Conservation (phyloP, 2,888 invertebrate species). For the Agelastica alni region DNA sequence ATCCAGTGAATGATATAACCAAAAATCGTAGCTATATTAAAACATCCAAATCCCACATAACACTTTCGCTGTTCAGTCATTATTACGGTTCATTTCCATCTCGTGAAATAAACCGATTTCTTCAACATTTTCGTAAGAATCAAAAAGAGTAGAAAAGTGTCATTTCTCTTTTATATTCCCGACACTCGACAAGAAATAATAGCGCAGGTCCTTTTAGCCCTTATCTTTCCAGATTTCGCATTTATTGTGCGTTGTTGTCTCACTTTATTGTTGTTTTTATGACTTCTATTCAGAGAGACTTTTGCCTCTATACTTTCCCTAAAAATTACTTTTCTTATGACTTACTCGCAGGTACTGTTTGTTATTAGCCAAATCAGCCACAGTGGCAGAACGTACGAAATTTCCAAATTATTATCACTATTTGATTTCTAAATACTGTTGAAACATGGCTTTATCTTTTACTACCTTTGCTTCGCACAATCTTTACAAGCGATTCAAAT, state of each 20-base stretch:
- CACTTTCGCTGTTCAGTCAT: too few species aligned
- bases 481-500: too few species aligned
- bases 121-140: slow-evolving; percentile 12
- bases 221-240: slow-evolving; percentile 36
- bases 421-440: too few species aligned
- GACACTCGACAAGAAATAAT: slow-evolving; percentile 11
- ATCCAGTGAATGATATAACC: too few species aligned
- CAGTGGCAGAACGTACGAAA: not conserved
- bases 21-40: too few species aligned
- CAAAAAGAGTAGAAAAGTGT: slow-evolving; percentile 6
- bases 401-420: not conserved
- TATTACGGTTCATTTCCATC: not conserved
- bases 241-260: slow-evolving; percentile 34
- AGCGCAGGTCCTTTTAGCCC: slow-evolving; percentile 14
- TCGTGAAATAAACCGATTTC: not conserved
- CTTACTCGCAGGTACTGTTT: not conserved
- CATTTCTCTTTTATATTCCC: slow-evolving; percentile 11
- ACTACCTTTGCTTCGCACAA: too few species aligned
- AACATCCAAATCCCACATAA: too few species aligned
- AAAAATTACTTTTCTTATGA: slow-evolving; percentile 10
- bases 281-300: slow-evolving; percentile 13
- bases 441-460: too few species aligned
- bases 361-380: not conserved
- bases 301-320: slow-evolving; percentile 6
- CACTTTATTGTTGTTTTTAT: slow-evolving; percentile 35